Base-by-base conservation (phyloP, 2,797 vertebrate genomes). In the Notamacropus eugenii region DNA sequence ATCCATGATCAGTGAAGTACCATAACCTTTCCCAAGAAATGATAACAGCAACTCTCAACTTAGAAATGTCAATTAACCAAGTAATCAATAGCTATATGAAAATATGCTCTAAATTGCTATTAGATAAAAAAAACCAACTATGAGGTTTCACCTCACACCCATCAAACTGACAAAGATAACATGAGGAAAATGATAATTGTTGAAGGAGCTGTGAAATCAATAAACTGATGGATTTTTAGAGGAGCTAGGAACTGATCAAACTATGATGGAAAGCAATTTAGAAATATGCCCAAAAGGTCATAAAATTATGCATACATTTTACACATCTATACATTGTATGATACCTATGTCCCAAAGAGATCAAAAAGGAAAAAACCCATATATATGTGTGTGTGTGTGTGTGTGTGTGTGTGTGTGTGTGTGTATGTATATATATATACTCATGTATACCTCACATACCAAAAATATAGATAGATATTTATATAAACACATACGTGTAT, bases 341-440 rank as follows among this genome's bases (percentile, higher is more conserved):
- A 67, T 67, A 34, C 13, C 62, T 16, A n/a, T 19, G 19, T 4
- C 14, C 34, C 62, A 67, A 67, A 67, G 34, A n/a, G 13, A 67
- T 5, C 62, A 67, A 67, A 67, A 16, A 67, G 14, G 59, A 34
- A n/a, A 67, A 67, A 67, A 6, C 34, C n/a, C 34, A n/a, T 67
- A 4, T 67, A 67, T 62, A 34, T 12, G 13, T 54, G 3, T 46
- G 3, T 46, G 3, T 46, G 3, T 3, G 3, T 46, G 3, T 46
- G 3, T 46, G 3, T 3, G 3, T 46, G 3, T 46, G 3, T 46
- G 3, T 3, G 3, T 46, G 3, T 46, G 3, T 46, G 3, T 3
- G 3, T 46, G 3, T 46, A 46, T 46, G 3, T 2, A 46, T 46
- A 46, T 46, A 46, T 46, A 46, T 46, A 46, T 46, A 46, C 46